phyloP scores from a whole-genome alignment of 2,113 vertebrate species.

The Chaetorhynchus papuensis region DNA sequence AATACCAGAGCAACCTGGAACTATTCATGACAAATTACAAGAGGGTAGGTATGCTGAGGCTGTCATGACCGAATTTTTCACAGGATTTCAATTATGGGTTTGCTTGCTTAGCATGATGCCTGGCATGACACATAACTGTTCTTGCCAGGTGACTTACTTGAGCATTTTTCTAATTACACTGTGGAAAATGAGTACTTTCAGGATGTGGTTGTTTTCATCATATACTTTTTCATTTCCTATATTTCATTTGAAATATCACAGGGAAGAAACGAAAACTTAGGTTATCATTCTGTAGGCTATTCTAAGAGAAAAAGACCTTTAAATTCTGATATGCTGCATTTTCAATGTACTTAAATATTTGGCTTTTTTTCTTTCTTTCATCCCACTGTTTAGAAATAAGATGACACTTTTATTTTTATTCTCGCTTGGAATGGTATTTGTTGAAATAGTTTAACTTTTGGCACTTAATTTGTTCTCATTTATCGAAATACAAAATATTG shows the following conservation, averaged over 20 bases:
- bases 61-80: neutral
- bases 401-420: neutral
- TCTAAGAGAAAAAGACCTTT: neutral
- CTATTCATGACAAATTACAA: neutral
- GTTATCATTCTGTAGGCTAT: neutral
- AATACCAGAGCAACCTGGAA: neutral
- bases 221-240: neutral
- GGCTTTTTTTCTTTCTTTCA: neutral
- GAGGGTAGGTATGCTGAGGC: neutral
- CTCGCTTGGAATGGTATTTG: neutral
- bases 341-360: neutral
- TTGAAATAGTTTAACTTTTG: neutral
- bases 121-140: neutral
- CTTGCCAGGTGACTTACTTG: neutral
- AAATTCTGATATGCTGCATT: neutral
- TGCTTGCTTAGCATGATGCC: neutral
- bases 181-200: neutral
- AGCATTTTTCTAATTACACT: neutral
- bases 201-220: neutral
- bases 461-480: neutral
- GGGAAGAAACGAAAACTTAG: neutral
- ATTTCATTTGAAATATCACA: neutral
- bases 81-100: neutral
- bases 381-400: neutral
- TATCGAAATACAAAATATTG: neutral